A percentile compares a stretch with the other conserved stretches of the same genome.
Conservation (phyloP, 2,113 vertebrate species). For the Nannobrachium achirus region DNA sequence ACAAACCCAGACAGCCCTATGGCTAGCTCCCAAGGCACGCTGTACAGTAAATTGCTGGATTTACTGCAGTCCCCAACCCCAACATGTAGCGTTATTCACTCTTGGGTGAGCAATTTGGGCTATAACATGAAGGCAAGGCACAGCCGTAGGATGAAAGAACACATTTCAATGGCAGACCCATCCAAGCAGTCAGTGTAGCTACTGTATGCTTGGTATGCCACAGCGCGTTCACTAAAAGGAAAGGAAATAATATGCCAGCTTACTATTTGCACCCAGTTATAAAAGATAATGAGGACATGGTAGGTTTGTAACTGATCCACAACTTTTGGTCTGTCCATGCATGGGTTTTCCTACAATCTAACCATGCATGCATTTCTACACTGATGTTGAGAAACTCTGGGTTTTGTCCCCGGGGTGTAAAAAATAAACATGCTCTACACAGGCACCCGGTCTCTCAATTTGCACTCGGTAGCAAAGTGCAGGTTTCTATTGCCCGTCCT, state of each 20-base stretch:
- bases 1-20: not conserved
- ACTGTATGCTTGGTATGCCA: not conserved
- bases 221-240: not conserved
- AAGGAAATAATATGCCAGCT: no score
- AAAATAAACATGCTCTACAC: conserved; percentile 16
- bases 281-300: not conserved
- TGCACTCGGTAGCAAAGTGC: not conserved
- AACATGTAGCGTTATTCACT: conserved; percentile 26
- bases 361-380: not conserved
- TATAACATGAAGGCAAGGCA: conserved; percentile 19
- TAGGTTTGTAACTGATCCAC: not conserved
- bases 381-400: not conserved
- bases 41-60: conserved; percentile 13
- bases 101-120: conserved; percentile 34
- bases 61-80: conserved; percentile 25
- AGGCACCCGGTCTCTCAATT: conserved; percentile 20
- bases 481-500: conserved; percentile 16
- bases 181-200: not conserved
- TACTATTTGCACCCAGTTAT: not conserved
- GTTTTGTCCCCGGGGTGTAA: conserved; percentile 8
- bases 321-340: not conserved
- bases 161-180: conserved; percentile 3
- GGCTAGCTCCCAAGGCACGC: conserved; percentile 6
- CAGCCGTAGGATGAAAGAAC: conserved; percentile 19
- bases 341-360: not conserved